phyloP scores from a whole-genome alignment of 2,797 vertebrate species.

The Varecia variegata region DNA sequence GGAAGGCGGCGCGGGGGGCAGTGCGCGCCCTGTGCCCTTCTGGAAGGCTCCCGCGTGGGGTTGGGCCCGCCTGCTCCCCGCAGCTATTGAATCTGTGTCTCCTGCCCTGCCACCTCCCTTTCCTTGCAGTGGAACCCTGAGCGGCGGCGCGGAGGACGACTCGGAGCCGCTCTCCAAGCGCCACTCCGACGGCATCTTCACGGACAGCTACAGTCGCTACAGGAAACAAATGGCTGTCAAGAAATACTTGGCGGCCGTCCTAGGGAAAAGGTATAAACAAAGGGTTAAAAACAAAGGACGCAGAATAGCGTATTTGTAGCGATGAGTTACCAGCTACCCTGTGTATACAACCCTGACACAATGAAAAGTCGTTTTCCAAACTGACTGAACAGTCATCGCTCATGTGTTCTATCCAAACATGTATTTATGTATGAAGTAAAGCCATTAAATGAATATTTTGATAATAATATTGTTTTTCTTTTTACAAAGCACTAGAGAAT shows the following conservation, averaged over 20 bases:
- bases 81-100: background rate
- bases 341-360: slow-evolving; percentile 87
- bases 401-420: slow-evolving; percentile 96
- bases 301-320: slow-evolving; percentile 98
- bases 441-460: slow-evolving; percentile 99
- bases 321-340: slow-evolving; percentile 78
- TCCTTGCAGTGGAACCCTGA: slow-evolving; percentile 82
- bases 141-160: slow-evolving; percentile 88
- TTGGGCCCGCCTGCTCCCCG: background rate
- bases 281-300: slow-evolving; percentile 99
- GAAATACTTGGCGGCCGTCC: slow-evolving; percentile 98
- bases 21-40: background rate
- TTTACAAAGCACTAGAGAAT: slow-evolving; percentile 97
- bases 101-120: background rate
- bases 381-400: slow-evolving; percentile 95
- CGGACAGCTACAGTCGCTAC: slow-evolving; percentile 99
- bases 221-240: slow-evolving; percentile 99
- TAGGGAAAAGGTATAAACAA: slow-evolving; percentile 99
- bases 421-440: slow-evolving; percentile 99
- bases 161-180: slow-evolving; percentile 95
- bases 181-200: slow-evolving; percentile 99
- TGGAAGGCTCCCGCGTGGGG: background rate
- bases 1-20: background rate
- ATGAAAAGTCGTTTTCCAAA: slow-evolving; percentile 93
- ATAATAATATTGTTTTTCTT: slow-evolving; percentile 99